Conservation (phyloP, 2,888 invertebrate genomes). For the Kuschelorhynchus macadamiae region DNA sequence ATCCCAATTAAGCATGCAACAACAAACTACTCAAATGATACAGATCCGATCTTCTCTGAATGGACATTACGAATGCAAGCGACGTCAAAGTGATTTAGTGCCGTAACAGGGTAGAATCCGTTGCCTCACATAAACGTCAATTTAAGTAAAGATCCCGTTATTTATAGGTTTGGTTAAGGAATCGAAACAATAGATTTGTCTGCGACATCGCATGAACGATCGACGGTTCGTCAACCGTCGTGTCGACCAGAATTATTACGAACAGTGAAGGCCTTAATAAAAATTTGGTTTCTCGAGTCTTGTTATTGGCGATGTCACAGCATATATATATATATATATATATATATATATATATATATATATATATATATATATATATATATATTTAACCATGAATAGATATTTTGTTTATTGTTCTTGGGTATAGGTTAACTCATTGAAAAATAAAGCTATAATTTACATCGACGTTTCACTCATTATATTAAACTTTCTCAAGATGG, state of each 20-base stretch:
- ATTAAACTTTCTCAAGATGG: no score
- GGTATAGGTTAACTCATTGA: no score
- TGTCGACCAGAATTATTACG: constrained; percentile 13
- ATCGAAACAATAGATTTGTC: constrained; percentile 68
- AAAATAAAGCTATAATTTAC: no score
- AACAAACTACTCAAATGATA: constrained; percentile 33
- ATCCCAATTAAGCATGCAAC: constrained; percentile 25
- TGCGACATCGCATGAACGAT: constrained; percentile 63
- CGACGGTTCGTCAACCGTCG: constrained; percentile 56
- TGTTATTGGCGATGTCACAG: no score
- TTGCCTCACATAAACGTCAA: constrained; percentile 62
- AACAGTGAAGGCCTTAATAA: constrained; percentile 1
- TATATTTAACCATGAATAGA: no score
- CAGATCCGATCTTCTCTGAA: constrained; percentile 34
- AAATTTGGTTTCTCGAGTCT: no score
- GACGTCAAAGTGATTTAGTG: constrained; percentile 44
- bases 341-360: no score
- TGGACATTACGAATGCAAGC: constrained; percentile 38
- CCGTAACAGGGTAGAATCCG: constrained; percentile 46
- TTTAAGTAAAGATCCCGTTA: constrained; percentile 65
- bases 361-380: no score
- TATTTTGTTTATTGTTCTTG: no score
- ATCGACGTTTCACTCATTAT: no score
- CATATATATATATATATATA: no score
- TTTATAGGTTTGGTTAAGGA: constrained; percentile 64